These are phyloP conservation scores for Malurus melanocephalus DNA, from an alignment of 2,113 vertebrate species.

Conservation along the genomic window DNA sequence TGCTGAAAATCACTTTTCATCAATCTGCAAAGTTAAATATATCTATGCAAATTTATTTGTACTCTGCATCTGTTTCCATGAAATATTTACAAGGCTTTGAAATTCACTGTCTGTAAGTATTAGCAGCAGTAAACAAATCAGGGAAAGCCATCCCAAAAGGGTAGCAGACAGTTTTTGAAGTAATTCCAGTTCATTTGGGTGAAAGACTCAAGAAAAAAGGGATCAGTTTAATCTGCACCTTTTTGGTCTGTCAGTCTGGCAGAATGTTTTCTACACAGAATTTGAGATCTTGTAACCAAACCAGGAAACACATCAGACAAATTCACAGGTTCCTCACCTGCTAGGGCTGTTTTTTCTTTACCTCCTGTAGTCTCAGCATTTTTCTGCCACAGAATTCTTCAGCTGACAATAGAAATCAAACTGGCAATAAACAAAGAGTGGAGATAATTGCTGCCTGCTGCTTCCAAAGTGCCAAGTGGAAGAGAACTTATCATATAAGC, in stretches of 20 bases:
- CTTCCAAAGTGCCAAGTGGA: not conserved
- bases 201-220: not conserved
- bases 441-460: not conserved
- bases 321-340: not conserved
- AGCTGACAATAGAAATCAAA: not conserved
- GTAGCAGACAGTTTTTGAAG: not conserved
- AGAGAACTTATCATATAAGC: not conserved
- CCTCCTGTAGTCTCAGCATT: not conserved
- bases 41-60: not conserved
- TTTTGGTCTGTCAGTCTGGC: not conserved
- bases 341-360: not conserved
- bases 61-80: not conserved
- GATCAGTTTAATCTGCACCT: not conserved
- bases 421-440: not conserved
- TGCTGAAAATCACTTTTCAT: not conserved
- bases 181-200: not conserved
- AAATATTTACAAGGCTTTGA: not conserved
- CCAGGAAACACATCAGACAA: not conserved
- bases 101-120: not conserved
- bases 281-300: not conserved
- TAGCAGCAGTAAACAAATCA: not conserved
- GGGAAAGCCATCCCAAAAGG: not conserved
- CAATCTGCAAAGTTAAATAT: not conserved
- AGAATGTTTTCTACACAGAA: not conserved
- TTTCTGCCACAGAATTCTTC: not conserved